These are phyloP conservation scores for Zaprionus gabonicus DNA, from an alignment of 1,140 invertebrate species.

Conservation along the genomic window DNA sequence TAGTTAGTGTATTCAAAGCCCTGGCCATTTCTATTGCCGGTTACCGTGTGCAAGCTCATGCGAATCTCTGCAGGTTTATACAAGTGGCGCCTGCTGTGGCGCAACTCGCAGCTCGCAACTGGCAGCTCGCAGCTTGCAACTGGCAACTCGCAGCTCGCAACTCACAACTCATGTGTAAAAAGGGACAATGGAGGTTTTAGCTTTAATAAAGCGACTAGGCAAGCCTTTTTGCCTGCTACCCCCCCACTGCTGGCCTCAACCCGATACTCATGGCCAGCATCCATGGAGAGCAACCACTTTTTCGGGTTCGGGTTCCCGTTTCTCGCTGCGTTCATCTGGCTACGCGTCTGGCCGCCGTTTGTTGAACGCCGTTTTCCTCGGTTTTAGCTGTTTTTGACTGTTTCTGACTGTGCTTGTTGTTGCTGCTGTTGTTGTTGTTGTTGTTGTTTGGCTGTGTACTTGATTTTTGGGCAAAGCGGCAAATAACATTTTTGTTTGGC, in stretches of 20 bases:
- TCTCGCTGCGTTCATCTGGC: slow-evolving; percentile 13
- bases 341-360: slow-evolving; percentile 14
- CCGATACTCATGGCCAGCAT: slow-evolving; percentile 7
- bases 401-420: slow-evolving; percentile 22
- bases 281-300: slow-evolving; percentile 40
- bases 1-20: slow-evolving; percentile 32
- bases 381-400: slow-evolving; percentile 29
- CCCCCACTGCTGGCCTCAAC: not conserved
- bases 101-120: slow-evolving; percentile 53
- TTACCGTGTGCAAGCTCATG: slow-evolving; percentile 47
- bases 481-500: slow-evolving; percentile 82
- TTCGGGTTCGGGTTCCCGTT: slow-evolving; percentile 31
- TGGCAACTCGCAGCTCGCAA: slow-evolving; percentile 38
- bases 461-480: slow-evolving; percentile 82
- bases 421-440: slow-evolving; percentile 15
- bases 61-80: slow-evolving; percentile 62
- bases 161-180: slow-evolving; percentile 77
- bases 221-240: slow-evolving; percentile 17
- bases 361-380: slow-evolving; percentile 1
- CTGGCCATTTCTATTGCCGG: slow-evolving; percentile 47
- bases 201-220: slow-evolving; percentile 80
- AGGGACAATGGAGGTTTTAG: slow-evolving; percentile 76
- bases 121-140: slow-evolving; percentile 45
- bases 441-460: slow-evolving; percentile 71
- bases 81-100: slow-evolving; percentile 45